Base-by-base conservation (phyloP, 2,888 invertebrate genomes). In the Heteromurus nitidus region DNA sequence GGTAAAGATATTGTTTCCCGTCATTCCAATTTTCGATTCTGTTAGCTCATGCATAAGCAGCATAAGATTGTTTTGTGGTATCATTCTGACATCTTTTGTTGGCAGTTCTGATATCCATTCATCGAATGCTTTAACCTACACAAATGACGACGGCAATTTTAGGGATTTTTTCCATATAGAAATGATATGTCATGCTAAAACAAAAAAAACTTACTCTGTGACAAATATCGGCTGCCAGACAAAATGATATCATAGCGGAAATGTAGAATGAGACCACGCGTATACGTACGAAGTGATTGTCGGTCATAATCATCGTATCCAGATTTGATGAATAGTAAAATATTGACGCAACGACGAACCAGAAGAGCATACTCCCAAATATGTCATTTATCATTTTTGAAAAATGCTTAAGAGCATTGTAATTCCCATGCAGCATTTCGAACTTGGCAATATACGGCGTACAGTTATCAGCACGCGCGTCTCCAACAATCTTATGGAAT, bases 151-250 rank as follows among this genome's bases (percentile, higher is more conserved):
- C 50, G 18, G 18, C n/a, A n/a, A 50, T 50, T 5, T 55, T 16
- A 22, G 5, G 5, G n/a, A 53, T 50, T 3, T 18, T 24, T 58
- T 22, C n/a, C 24, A 22, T 7, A 24, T 22, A 11, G 18, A 50
- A 50, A 50, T 18, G 3, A n/a, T 5, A 18, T 3, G 7, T 9
- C 50, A 50, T 11, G 3, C 7, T 11, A 50, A 50, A 50, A n/a
- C n/a, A n/a, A n/a, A n/a, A n/a, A n/a, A n/a, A n/a, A n/a, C 22
- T 3, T 72, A 72, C 72, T 60, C 24, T 60, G 55, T 72, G 47
- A 20, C 26, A 44, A 60, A 72, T 28, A 28, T 72, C 72, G 20
- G 72, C 72, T 28, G 72, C 72, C 2, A 72, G 28, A 0, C n/a
- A 1, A 28, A 60, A 60, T 13, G 47, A 60, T 11, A 58, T 11